Evolutionary conservation across 2,888 invertebrate genomes (phyloP), one percentile per base, ranked within the genome.

Genomic region (Tribolium freemani): DNA sequence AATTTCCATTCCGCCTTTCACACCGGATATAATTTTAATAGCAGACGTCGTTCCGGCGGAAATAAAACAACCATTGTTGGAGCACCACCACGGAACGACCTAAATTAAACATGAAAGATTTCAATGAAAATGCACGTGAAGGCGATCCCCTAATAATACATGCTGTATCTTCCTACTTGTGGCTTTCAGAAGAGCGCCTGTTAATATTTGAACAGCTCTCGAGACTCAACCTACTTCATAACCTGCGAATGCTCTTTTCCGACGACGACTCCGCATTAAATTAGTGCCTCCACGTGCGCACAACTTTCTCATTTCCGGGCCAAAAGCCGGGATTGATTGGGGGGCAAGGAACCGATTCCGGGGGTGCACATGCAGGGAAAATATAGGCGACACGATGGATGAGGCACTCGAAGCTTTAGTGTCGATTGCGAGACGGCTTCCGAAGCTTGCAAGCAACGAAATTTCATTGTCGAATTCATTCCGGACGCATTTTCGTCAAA

Each of bases 161-260:
- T 76, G 64, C 69, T 16, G 11, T 38, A 51, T 50, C 67, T 63
- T 66, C 20, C 50, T 69, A 69, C 66, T 76, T 71, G 71, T 61
- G 71, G 74, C 73, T 74, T 69, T 30, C 57, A 68, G 69, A 68
- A 69, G 68, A 71, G 56, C 10, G 53, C 72, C 61, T 68, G 74
- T 77, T 75, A 77, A 77, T 77, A 75, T 77, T 77, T 75, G 68
- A 77, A 73, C 70, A 73, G 67, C 71, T 74, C 73, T 75, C 54
- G 64, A 71, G 63, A 64, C 63, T 61, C 13, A 72, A 63, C 56
- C 64, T 68, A 30, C 26, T 61, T 69, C 72, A 72, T 70, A 70
- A 71, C 13, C 69, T 75, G 70, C 64, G 58, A 73, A 63, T 58
- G 58, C 70, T 72, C 67, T 50, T 30, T 64, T 64, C 11, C 13